Evolutionary conservation across 1,140 invertebrate species (phyloP).

Genomic region (Lucilia cuprina): DNA sequence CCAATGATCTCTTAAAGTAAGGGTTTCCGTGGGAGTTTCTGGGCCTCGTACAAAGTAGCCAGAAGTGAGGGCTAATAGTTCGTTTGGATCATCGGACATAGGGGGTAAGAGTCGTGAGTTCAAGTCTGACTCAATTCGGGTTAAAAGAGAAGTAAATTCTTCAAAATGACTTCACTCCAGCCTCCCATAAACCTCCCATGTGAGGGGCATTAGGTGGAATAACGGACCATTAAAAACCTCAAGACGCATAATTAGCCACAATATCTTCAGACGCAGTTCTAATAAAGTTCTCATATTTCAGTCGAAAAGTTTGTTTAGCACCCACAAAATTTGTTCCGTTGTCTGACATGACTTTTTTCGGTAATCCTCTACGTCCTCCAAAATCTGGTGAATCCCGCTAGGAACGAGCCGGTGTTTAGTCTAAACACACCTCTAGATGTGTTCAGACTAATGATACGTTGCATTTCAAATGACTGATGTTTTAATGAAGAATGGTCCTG

Average conservation of each 20-base stretch:
- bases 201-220: constrained; percentile 39
- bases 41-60: background rate
- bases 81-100: constrained; percentile 33
- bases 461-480: background rate
- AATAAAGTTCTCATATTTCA: background rate
- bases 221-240: background rate
- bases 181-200: constrained; percentile 51
- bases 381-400: constrained; percentile 30
- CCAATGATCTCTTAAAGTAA: background rate
- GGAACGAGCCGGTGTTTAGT: constrained; percentile 38
- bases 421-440: constrained; percentile 1
- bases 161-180: constrained; percentile 36
- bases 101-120: constrained; percentile 42
- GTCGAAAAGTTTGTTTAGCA: background rate
- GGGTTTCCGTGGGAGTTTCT: background rate
- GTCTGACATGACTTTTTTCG: background rate
- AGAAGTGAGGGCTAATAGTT: background rate
- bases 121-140: constrained; percentile 43
- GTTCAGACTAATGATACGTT: background rate
- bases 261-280: background rate
- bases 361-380: background rate
- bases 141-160: constrained; percentile 15
- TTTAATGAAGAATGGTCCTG: background rate
- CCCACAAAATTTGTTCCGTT: background rate
- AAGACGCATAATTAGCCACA: background rate